These are phyloP conservation scores for Laspeyria flexula DNA, from an alignment of 2,888 invertebrate genomes.

Conservation along the genomic window DNA sequence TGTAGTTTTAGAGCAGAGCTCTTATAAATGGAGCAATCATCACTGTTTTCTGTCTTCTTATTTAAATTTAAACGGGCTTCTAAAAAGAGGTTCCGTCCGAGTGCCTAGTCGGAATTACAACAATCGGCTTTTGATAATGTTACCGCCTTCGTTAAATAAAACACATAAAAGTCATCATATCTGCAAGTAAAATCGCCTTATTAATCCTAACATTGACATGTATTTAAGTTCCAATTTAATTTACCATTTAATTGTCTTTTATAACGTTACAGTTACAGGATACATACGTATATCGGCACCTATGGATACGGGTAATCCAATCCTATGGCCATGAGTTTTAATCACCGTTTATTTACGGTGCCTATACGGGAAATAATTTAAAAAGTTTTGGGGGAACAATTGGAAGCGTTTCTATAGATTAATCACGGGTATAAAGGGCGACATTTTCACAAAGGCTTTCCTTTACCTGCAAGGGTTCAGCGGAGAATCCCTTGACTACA, in stretches of 20 bases:
- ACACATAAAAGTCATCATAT: not conserved
- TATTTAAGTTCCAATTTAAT: not conserved
- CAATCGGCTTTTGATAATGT: too few relatives aligned
- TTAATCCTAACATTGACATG: not conserved
- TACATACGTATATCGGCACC: not conserved
- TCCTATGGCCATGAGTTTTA: not conserved
- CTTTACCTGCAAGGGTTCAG: constrained; percentile 15
- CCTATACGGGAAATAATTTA: constrained; percentile 4
- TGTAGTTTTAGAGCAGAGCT: too few relatives aligned
- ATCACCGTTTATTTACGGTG: not conserved
- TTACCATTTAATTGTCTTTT: not conserved
- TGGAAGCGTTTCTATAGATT: constrained; percentile 26
- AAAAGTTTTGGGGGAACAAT: constrained; percentile 17
- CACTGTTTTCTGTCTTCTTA: too few relatives aligned
- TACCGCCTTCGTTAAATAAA: not conserved
- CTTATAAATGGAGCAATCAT: too few relatives aligned
- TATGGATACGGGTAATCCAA: not conserved
- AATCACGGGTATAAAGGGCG: constrained; percentile 40
- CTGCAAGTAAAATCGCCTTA: not conserved
- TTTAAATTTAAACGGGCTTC: too few relatives aligned
- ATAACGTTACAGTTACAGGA: not conserved
- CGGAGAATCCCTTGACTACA: constrained; percentile 9
- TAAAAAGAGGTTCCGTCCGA: too few relatives aligned
- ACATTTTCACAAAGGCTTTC: constrained; percentile 35
- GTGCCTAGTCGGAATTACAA: too few relatives aligned